Evolutionary conservation across 2,113 vertebrate genomes (phyloP).

Genomic region (Gallinago paraguaiae): DNA sequence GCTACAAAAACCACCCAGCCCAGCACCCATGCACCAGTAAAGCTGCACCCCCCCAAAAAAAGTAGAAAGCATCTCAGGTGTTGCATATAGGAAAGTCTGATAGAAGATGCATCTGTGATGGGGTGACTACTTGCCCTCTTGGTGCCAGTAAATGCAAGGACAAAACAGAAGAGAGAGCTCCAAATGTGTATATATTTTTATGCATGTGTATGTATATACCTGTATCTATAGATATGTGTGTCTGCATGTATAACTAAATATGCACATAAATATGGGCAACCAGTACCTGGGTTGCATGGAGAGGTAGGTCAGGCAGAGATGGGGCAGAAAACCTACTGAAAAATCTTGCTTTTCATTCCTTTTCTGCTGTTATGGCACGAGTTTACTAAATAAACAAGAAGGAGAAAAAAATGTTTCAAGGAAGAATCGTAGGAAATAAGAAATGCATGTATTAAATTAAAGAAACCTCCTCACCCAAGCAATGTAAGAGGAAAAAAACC

Average conservation of each 20-base stretch:
- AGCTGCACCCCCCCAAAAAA: not conserved
- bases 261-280: not conserved
- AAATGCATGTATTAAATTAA: not conserved
- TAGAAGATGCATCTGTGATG: not conserved
- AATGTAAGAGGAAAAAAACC: not conserved
- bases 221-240: fast-evolving
- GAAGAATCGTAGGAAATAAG: not conserved
- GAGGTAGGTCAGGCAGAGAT: not conserved
- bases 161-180: not conserved
- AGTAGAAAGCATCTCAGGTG: not conserved
- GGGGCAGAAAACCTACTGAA: not conserved
- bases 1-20: not conserved
- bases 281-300: not conserved
- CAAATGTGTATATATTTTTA: not conserved
- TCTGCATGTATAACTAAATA: not conserved
- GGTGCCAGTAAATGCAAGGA: not conserved
- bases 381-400: not conserved
- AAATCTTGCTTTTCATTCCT: not conserved
- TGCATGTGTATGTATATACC: not conserved
- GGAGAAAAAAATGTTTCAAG: not conserved
- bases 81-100: not conserved
- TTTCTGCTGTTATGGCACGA: not conserved
- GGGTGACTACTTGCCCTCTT: not conserved
- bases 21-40: not conserved
- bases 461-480: not conserved